Percentiles rank a stretch among this genome's conserved stretches.
phyloP scores from a whole-genome alignment of 2,113 vertebrate species.

The Neolamprologus toae region DNA sequence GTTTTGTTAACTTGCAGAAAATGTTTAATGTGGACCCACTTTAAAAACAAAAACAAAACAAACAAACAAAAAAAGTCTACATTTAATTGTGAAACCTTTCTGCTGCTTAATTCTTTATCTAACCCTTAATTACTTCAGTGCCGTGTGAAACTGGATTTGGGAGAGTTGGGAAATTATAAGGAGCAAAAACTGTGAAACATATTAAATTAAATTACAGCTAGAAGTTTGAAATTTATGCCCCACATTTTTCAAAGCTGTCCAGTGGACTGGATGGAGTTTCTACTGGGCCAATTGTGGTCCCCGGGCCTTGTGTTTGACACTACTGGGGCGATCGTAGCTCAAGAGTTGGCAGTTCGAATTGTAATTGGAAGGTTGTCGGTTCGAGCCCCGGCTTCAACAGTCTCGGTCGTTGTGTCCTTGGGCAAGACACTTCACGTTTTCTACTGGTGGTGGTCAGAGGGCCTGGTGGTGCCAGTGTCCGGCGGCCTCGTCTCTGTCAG shows the following conservation, averaged over 20 bases:
- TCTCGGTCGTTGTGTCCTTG: not conserved
- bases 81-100: not conserved
- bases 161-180: not conserved
- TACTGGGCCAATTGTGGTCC: not conserved
- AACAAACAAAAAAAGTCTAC: not conserved
- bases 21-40: not conserved
- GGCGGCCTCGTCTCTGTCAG: not conserved
- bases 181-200: not conserved
- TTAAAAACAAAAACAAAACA: not conserved
- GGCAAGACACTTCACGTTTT: not conserved
- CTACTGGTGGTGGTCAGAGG: not conserved
- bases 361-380: not conserved
- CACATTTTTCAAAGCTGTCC: not conserved
- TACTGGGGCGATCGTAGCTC: not conserved
- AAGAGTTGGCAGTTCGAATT: not conserved
- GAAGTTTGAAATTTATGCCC: not conserved
- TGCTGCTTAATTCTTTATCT: not conserved
- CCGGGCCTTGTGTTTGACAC: not conserved
- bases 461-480: rapidly evolving
- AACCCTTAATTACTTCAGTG: not conserved
- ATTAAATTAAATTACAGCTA: not conserved
- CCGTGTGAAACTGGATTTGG: not conserved
- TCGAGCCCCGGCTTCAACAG: not conserved
- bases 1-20: not conserved
- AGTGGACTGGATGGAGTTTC: not conserved